phyloP scores from a whole-genome alignment of 2,888 invertebrate species.

The Cotesia congregata region DNA sequence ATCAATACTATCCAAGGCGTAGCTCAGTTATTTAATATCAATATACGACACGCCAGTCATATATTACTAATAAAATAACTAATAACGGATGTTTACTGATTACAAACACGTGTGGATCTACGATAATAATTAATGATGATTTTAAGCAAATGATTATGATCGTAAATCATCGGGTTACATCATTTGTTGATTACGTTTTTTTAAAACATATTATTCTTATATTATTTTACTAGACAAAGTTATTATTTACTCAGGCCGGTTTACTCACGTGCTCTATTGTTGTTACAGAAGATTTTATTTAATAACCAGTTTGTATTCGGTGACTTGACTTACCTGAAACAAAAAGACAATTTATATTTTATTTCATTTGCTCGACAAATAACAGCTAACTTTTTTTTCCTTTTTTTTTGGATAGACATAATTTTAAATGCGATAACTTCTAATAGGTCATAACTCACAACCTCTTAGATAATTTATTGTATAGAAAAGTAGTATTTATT shows the following conservation, averaged over 20 bases:
- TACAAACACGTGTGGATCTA: not conserved
- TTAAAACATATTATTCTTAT: no score
- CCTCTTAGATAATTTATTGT: not conserved
- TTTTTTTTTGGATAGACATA: not conserved
- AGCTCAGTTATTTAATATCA: not conserved
- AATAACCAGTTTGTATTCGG: not conserved
- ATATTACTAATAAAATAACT: not conserved
- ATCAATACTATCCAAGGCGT: no score
- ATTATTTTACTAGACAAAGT: no score
- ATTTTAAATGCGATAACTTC: not conserved
- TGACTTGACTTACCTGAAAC: slow-evolving; percentile 14
- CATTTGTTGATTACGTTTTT: not conserved
- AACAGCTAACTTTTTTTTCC: not conserved
- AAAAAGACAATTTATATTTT: not conserved
- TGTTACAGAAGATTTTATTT: no score
- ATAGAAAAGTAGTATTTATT: not conserved
- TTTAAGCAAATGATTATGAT: not conserved
- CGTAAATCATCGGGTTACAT: not conserved
- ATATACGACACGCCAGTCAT: not conserved
- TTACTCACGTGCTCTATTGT: no score
- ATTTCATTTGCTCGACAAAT: not conserved
- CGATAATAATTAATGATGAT: not conserved
- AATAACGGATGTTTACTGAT: not conserved
- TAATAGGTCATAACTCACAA: not conserved
- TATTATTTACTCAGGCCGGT: no score